Evolutionary conservation across 2,797 vertebrate species (phyloP), one percentile per base, ranked within the genome.

Genomic region (Cichlasoma orientale): DNA sequence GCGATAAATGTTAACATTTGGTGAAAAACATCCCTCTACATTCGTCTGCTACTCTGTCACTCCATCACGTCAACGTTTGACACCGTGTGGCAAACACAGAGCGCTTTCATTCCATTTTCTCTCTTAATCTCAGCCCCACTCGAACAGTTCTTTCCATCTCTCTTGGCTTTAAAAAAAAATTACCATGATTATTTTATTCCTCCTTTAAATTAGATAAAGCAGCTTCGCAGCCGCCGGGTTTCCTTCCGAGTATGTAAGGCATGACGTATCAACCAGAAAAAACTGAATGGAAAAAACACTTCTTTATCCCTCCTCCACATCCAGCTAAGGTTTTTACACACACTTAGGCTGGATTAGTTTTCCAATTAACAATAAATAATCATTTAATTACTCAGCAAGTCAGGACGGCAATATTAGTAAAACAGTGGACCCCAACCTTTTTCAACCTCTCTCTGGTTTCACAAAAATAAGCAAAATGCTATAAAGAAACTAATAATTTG

Each of bases 1-100:
- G 77, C 3, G 29, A 87, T 78, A 78, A 82, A 85, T 76, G 80
- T 83, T 78, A 87, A 87, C 78, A 74, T 63, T 74, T 23, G 1
- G 47, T 16, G 3, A 29, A 72, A 81, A 86, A 74, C 71, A 19
- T 80, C 76, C 58, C 27, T 38, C 50, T 66, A 57, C 38, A 33
- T 61, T 56, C 41, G 3, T 63, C 77, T 14, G 33, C 27, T 70
- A 41, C 14, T 56, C 61, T 53, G 36, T 12, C 7, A 2, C 53
- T 56, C 36, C 58, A 2, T 77, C 41, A 74, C n/a, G 36, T 74
- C 73, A 72, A 53, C 38, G 52, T 36, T 71, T 0, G 19, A 54
- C 70, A 61, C n/a, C 1, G 12, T 29, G 38, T 6, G n/a, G 21
- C 25, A 36, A 27, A 56, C 44, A 12, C 1, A 3, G n/a, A 10